A percentile compares a stretch with the other conserved stretches of the same genome.
Evolutionary conservation across 2,113 vertebrate species (phyloP).

Genomic region (Myiagra hebetior): DNA sequence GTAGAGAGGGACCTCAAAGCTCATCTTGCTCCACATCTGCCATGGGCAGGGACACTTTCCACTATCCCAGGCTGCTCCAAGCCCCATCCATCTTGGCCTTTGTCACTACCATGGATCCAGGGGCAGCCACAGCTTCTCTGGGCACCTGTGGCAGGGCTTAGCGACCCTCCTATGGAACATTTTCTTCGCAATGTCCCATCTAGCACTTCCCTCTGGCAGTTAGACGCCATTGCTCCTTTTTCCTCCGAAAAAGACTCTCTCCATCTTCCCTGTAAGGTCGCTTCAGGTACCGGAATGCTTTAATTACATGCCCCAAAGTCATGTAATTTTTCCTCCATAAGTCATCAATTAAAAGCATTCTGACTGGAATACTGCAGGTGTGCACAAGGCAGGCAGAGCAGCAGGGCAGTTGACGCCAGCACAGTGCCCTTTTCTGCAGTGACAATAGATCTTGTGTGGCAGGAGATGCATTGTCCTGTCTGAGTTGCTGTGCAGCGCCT

Average conservation of each 20-base stretch:
- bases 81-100: not conserved
- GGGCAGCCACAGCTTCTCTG: not conserved
- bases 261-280: not conserved
- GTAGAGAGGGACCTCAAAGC: not conserved
- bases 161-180: not conserved
- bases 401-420: not conserved
- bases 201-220: accelerated
- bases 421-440: not conserved
- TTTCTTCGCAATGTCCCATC: not conserved
- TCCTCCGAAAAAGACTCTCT: not conserved
- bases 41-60: not conserved
- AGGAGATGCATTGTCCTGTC: not conserved
- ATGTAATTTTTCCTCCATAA: not conserved
- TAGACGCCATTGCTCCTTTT: not conserved
- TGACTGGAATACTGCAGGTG: not conserved
- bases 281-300: not conserved
- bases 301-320: not conserved
- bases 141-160: not conserved
- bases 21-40: accelerated
- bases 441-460: not conserved
- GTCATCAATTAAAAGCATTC: not conserved
- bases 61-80: not conserved
- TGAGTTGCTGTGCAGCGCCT: not conserved
- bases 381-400: not conserved
- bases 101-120: not conserved